Conservation (phyloP, 2,797 vertebrate species). For the Paguma larvata region DNA sequence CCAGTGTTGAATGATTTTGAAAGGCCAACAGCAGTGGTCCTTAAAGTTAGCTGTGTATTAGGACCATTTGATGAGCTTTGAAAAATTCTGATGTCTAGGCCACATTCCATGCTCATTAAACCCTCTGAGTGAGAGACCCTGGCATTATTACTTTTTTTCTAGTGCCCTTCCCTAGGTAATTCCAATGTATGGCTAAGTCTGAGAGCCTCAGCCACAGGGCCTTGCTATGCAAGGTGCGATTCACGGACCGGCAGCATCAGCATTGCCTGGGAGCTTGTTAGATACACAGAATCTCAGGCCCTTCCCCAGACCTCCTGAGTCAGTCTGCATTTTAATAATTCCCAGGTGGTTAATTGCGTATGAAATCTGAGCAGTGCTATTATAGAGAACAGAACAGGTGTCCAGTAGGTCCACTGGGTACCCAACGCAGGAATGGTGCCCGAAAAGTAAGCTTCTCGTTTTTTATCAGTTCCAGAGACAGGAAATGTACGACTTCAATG, state of each 20-base stretch:
- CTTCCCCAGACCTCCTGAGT: neutral
- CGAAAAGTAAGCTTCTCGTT: neutral
- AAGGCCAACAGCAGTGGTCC: neutral
- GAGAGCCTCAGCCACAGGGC: neutral
- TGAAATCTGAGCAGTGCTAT: neutral
- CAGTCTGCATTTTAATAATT: neutral
- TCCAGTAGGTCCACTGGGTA: neutral
- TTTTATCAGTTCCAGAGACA: neutral
- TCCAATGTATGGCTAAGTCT: neutral
- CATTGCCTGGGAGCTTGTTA: neutral
- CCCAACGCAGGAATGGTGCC: neutral
- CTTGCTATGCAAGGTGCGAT: neutral
- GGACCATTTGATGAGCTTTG: neutral
- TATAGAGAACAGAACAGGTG: neutral
- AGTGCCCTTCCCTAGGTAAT: neutral
- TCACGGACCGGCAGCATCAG: neutral
- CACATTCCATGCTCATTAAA: neutral
- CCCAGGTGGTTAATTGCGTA: neutral
- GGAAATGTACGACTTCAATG: neutral
- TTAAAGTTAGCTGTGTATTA: neutral
- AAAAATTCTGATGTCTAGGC: neutral
- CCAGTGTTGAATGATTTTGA: neutral
- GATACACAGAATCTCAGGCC: neutral
- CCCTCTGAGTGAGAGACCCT: neutral
- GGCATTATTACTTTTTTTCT: neutral